phyloP scores from a whole-genome alignment of 2,113 vertebrate species.

The Oenanthe oenanthe region DNA sequence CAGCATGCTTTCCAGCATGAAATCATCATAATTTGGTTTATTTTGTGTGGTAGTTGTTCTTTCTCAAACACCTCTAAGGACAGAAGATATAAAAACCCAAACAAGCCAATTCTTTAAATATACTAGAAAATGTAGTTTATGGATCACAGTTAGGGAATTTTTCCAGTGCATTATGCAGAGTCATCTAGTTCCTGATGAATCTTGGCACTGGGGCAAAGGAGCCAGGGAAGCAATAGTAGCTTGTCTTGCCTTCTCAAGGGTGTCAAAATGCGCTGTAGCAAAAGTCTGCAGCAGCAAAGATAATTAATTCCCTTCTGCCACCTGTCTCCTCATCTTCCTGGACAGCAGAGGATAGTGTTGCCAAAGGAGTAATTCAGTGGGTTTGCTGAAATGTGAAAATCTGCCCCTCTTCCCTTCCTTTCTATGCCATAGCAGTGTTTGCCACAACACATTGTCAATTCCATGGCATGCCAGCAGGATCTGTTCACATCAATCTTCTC shows the following conservation, averaged over 20 bases:
- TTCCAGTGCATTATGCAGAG: background rate
- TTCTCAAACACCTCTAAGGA: background rate
- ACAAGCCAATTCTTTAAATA: background rate
- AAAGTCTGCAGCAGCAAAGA: background rate
- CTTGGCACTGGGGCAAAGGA: background rate
- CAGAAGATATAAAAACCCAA: background rate
- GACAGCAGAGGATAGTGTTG: background rate
- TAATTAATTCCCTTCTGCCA: background rate
- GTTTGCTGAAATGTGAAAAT: background rate
- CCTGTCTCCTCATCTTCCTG: background rate
- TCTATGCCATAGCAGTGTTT: background rate
- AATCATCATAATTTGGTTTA: background rate
- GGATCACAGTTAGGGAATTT: background rate
- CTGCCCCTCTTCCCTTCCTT: background rate
- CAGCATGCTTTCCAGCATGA: background rate
- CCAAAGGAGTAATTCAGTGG: background rate
- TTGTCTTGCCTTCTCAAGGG: background rate
- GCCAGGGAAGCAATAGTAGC: background rate
- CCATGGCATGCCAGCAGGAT: background rate
- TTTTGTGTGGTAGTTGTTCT: background rate
- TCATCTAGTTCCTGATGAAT: background rate
- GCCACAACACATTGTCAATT: fast-evolving
- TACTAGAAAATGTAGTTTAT: background rate
- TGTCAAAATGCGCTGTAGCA: fast-evolving
- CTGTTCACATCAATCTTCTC: background rate